Conservation (phyloP, 30 jellyfish, hydroid and myxozoan genomes). For the Haliclystus octoradiatus region DNA sequence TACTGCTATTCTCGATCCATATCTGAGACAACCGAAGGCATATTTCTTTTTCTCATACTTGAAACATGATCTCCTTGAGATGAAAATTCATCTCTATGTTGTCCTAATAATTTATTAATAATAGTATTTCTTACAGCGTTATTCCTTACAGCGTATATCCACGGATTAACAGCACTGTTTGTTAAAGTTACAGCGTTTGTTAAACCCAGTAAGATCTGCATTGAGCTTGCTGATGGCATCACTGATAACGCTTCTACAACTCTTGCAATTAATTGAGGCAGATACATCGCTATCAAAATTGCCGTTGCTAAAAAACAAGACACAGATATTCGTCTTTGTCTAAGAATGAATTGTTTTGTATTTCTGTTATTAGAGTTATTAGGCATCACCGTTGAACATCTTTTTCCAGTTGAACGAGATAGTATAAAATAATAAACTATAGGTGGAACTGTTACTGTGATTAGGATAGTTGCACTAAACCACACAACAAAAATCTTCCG, state of each 20-base stretch:
- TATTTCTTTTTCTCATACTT: too few species aligned
- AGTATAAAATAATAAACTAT: background rate
- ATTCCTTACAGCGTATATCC: slow-evolving; percentile 3
- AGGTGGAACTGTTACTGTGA: background rate
- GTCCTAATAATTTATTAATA: too few species aligned
- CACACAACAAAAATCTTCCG: background rate
- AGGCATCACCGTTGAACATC: background rate
- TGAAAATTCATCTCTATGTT: too few species aligned
- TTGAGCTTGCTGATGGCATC: background rate
- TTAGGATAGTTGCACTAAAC: background rate
- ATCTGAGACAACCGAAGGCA: too few species aligned
- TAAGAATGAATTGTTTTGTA: background rate
- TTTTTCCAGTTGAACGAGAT: background rate
- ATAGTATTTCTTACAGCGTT: too few species aligned
- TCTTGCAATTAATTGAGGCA: background rate
- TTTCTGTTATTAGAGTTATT: background rate
- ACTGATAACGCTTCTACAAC: background rate
- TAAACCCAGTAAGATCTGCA: background rate
- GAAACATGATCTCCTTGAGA: too few species aligned
- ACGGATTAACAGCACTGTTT: background rate
- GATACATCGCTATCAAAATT: background rate
- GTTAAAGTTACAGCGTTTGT: background rate
- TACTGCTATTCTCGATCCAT: too few species aligned
- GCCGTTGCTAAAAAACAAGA: background rate
- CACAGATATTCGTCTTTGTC: background rate